Conservation (phyloP, 2,797 vertebrate species). For the Helostoma temminkii region DNA sequence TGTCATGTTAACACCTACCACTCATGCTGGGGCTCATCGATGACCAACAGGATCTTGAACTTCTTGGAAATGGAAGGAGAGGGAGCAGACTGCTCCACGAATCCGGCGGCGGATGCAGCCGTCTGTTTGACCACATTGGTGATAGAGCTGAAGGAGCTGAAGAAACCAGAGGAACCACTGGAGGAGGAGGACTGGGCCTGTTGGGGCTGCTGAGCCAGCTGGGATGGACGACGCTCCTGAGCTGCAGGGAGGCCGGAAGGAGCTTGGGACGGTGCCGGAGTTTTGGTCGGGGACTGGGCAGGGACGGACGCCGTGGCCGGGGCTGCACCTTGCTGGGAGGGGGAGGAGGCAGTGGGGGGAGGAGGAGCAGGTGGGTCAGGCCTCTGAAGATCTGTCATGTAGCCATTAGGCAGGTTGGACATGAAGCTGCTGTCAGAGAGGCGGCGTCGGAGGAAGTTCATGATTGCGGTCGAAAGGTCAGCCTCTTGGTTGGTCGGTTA, state of each 20-base stretch:
- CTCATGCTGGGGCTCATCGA: constrained; percentile 94
- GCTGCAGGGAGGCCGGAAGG: constrained; percentile 82
- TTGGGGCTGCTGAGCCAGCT: constrained; percentile 64
- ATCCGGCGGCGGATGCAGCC: constrained; percentile 90
- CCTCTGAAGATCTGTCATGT: constrained; percentile 98
- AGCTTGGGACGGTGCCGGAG: constrained; percentile 66
- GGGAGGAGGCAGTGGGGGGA: constrained; percentile 79
- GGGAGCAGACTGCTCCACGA: constrained; percentile 89
- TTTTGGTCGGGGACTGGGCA: constrained; percentile 87
- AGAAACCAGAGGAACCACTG: constrained; percentile 89
- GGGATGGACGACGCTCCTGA: constrained; percentile 74
- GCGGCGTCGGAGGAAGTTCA: constrained; percentile 98
- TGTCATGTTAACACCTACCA: constrained; percentile 86
- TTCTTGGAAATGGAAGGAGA: constrained; percentile 87
- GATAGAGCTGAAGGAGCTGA: constrained; percentile 98
- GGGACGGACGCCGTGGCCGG: constrained; percentile 78
- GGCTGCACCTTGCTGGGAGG: constrained; percentile 70
- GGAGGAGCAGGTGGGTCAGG: constrained; percentile 92
- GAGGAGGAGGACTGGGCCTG: constrained; percentile 81
- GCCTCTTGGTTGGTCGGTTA: constrained; percentile 21
- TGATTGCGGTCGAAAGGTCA: constrained; percentile 72
- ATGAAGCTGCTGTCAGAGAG: constrained; percentile 99
- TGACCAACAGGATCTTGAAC: constrained; percentile 94
- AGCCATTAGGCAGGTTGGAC: constrained; percentile 98
- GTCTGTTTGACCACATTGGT: constrained; percentile 97